Conservation (phyloP, 2,113 vertebrate genomes). For the Synodontis membranacea region DNA sequence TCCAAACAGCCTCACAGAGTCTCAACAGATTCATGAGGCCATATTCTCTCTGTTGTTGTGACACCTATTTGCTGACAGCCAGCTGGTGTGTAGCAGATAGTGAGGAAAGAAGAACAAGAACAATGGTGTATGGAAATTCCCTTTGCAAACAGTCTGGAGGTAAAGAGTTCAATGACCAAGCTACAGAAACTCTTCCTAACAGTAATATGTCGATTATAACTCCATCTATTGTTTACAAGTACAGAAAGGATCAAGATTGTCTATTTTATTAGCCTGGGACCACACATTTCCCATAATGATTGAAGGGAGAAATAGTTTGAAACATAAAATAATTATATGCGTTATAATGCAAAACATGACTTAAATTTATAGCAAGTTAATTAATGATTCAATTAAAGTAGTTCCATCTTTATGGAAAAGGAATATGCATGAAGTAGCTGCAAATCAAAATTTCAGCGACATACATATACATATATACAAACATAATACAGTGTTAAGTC, state of each 20-base stretch:
- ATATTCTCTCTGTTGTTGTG: background rate
- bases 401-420: too few species aligned
- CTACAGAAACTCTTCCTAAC: background rate
- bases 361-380: too few species aligned
- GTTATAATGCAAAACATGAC: too few species aligned
- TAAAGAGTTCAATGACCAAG: background rate
- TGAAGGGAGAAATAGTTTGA: background rate
- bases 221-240: background rate
- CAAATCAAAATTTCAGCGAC: background rate
- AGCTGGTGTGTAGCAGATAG: background rate
- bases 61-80: constrained; percentile 10
- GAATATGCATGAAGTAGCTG: background rate
- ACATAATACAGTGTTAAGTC: too few species aligned
- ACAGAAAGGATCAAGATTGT: background rate
- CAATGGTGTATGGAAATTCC: background rate
- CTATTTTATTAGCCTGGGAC: background rate
- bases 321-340: too few species aligned
- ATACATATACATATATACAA: too few species aligned
- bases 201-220: background rate
- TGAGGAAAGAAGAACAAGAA: background rate
- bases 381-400: background rate
- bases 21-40: constrained; percentile 3
- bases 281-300: background rate
- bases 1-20: background rate
- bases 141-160: background rate